These are phyloP conservation scores for Patella pellucida DNA, from an alignment of 2,888 invertebrate species.

Conservation along the genomic window DNA sequence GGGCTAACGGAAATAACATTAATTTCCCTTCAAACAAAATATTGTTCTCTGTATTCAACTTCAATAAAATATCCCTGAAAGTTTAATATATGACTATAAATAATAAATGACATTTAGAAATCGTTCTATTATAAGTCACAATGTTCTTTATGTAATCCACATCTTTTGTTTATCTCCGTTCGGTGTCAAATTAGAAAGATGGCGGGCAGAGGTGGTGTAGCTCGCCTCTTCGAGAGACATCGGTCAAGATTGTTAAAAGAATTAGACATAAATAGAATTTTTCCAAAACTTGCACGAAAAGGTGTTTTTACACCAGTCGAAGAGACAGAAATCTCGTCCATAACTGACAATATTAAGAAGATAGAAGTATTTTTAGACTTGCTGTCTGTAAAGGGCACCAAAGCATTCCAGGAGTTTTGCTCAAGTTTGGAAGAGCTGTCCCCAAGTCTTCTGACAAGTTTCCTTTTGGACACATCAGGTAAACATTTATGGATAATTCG, in stretches of 20 bases:
- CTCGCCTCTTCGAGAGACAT: constrained; percentile 59
- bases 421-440: constrained; percentile 60
- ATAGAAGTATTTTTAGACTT: constrained; percentile 64
- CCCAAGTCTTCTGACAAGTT: constrained; percentile 57
- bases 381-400: constrained; percentile 59
- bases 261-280: constrained; percentile 57
- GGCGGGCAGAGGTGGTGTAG: constrained; percentile 60
- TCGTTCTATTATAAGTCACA: constrained; percentile 3
- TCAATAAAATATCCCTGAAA: too few species aligned
- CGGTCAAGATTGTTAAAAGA: constrained; percentile 55
- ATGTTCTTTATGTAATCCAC: background rate
- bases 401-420: constrained; percentile 66
- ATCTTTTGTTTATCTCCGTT: background rate
- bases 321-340: constrained; percentile 53
- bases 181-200: constrained; percentile 49
- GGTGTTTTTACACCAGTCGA: constrained; percentile 58
- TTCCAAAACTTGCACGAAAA: constrained; percentile 55
- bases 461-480: constrained; percentile 58
- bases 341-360: constrained; percentile 44
- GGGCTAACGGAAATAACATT: background rate
- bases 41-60: too few species aligned
- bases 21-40: background rate
- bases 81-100: too few species aligned
- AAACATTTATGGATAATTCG: constrained; percentile 7
- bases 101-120: background rate